Base-by-base conservation (phyloP, 2,797 vertebrate genomes). In the Bradypodion ventrale region DNA sequence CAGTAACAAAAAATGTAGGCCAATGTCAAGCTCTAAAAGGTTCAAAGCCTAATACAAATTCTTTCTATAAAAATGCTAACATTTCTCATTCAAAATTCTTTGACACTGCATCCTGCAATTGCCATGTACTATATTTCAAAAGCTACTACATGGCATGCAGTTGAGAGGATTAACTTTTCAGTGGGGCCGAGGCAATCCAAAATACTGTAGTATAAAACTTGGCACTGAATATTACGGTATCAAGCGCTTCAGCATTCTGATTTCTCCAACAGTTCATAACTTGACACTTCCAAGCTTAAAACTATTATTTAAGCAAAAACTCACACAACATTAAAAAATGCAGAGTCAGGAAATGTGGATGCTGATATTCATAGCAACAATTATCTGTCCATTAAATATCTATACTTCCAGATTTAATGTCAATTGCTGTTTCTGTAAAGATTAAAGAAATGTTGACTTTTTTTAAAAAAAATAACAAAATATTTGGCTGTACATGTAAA, bases 301-400 rank as follows among this genome's bases (percentile, higher is more conserved):
- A 44, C 29, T 65, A 29, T 0, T 85, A 37, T 27, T 3, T 25
- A n/a, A 0, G 13, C 66, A 80, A 74, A 63, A 84, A 73, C 23
- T 72, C 1, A 0, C 0, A 0, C 35, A 52, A 1, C 0, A 35
- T 83, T 79, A 49, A 4, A n/a, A 69, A 66, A 56, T 0, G 8
- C 81, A 29, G 63, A 60, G 9, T 10, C 0, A 2, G n/a, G 0
- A 0, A 32, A 40, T 15, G 35, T 9, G 46, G 35, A 40, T 27
- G 8, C 19, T 87, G 16, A 1, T 12, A 40, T 74, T 83, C 23
- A 12, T 44, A 25, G 2, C 1, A 21, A 21, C 0, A 62, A 29
- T 68, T 27, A n/a, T 65, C 15, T 0, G 32, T 83, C 80, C 68
- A 86, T 59, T 0, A 1, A 2, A 44, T 16, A 79, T 37, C n/a